Conservation (phyloP, 1,140 invertebrate genomes). For the Drosophila micromelanica region DNA sequence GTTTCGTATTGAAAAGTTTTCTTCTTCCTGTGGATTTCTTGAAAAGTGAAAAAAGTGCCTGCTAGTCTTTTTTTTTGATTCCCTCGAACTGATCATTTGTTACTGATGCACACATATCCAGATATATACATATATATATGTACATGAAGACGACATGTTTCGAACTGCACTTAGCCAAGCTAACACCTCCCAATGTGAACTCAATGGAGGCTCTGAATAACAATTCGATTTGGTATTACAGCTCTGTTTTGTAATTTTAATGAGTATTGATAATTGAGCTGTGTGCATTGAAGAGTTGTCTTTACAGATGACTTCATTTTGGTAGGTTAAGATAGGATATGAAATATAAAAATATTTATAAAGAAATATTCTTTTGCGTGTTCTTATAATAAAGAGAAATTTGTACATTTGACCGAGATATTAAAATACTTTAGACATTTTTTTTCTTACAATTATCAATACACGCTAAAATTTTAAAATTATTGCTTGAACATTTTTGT, state of each 20-base stretch:
- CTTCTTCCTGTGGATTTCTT: constrained; percentile 75
- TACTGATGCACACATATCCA: constrained; percentile 14
- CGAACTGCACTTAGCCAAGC: constrained; percentile 31
- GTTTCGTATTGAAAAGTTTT: constrained; percentile 75
- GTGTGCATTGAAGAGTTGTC: constrained; percentile 19
- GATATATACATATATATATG: constrained; percentile 8
- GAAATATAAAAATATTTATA: no score
- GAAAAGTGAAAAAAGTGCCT: constrained; percentile 64
- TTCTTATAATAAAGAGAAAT: no score
- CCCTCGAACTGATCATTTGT: constrained; percentile 69
- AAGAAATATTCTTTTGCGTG: no score
- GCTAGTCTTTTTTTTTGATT: constrained; percentile 44
- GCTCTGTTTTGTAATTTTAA: constrained; percentile 34
- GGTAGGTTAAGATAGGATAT: not conserved
- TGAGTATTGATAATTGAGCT: constrained; percentile 60
- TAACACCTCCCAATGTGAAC: constrained; percentile 58
- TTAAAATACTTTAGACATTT: no score
- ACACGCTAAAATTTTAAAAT: no score
- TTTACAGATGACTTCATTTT: constrained; percentile 9
- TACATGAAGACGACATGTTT: constrained; percentile 23
- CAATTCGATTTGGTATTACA: constrained; percentile 64
- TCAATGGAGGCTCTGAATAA: constrained; percentile 21
- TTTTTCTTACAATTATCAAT: no score
- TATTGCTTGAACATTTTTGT: no score
- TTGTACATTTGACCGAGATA: no score